Conservation (phyloP, 1,140 invertebrate species). For the Drosophila busckii region DNA sequence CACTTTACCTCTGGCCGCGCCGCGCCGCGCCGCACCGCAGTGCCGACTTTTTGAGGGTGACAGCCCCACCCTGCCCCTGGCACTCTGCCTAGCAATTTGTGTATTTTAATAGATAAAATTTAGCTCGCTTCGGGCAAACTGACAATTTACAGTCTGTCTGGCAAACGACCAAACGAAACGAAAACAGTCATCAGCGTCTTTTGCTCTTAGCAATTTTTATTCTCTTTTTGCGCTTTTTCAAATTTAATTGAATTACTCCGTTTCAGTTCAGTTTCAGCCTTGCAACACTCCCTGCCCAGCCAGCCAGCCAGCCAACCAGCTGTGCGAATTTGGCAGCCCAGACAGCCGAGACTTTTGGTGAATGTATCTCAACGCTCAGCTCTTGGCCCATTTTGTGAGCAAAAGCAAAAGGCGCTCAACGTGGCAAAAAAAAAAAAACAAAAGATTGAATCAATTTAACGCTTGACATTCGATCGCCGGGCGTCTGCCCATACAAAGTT, state of each 20-base stretch:
- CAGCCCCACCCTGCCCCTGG: slow-evolving; percentile 9
- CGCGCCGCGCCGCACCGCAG: too few species aligned
- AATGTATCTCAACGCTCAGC: slow-evolving; percentile 42
- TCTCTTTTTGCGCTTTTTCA: too few species aligned
- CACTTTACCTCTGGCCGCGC: background rate
- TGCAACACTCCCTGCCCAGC: slow-evolving; percentile 17
- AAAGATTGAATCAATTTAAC: slow-evolving; percentile 13
- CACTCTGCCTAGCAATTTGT: slow-evolving; percentile 33
- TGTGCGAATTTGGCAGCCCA: too few species aligned
- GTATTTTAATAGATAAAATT: slow-evolving; percentile 66
- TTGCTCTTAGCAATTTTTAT: slow-evolving; percentile 40
- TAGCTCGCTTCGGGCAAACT: slow-evolving; percentile 23
- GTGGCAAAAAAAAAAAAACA: background rate
- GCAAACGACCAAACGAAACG: slow-evolving; percentile 33
- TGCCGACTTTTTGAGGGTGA: too few species aligned
- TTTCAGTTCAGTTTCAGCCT: slow-evolving; percentile 2
- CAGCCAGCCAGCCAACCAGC: too few species aligned
- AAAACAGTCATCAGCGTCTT: slow-evolving; percentile 23
- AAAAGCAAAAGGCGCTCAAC: background rate
- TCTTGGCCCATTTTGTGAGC: slow-evolving; percentile 22
- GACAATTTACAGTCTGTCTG: slow-evolving; percentile 26
- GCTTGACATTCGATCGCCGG: slow-evolving; percentile 61
- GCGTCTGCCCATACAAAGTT: slow-evolving; percentile 49
- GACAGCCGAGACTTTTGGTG: slow-evolving; percentile 23
- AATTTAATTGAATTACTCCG: slow-evolving; percentile 56